phyloP scores from a whole-genome alignment of 2,888 invertebrate genomes.

The Drosophila colorata region DNA sequence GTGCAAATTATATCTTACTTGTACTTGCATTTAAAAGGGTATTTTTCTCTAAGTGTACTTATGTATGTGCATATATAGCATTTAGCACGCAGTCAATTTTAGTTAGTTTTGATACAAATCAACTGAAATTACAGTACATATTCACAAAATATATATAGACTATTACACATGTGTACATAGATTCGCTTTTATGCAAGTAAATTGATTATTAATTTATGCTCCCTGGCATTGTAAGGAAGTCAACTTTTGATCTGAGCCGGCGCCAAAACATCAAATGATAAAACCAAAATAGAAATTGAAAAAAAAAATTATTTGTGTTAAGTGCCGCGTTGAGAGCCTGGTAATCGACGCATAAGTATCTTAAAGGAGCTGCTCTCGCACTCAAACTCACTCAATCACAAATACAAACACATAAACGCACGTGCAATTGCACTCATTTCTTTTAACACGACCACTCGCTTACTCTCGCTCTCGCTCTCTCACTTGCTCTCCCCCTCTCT shows the following conservation, averaged over 20 bases:
- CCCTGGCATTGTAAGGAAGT: constrained; percentile 24
- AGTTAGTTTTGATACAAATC: too few species aligned
- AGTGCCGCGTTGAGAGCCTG: constrained; percentile 30
- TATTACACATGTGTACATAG: neutral
- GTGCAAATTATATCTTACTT: too few species aligned
- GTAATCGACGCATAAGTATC: constrained; percentile 19
- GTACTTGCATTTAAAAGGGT: too few species aligned
- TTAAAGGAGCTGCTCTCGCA: constrained; percentile 33
- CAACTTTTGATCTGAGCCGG: constrained; percentile 34
- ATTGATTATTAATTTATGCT: neutral
- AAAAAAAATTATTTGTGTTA: constrained; percentile 42
- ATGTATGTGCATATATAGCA: too few species aligned
- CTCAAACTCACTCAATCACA: constrained; percentile 1
- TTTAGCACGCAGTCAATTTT: too few species aligned
- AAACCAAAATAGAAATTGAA: constrained; percentile 38
- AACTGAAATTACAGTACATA: too few species aligned
- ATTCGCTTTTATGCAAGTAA: neutral
- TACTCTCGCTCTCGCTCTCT: constrained; percentile 14
- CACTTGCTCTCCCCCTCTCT: constrained; percentile 3
- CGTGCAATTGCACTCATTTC: constrained; percentile 39
- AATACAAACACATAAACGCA: constrained; percentile 15
- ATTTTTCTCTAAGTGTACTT: too few species aligned
- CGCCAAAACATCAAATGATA: constrained; percentile 40
- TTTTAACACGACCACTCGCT: constrained; percentile 1
- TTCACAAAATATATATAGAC: neutral